These are phyloP conservation scores for Scophthalmus maximus DNA, from an alignment of 2,113 vertebrate species.

Conservation along the genomic window DNA sequence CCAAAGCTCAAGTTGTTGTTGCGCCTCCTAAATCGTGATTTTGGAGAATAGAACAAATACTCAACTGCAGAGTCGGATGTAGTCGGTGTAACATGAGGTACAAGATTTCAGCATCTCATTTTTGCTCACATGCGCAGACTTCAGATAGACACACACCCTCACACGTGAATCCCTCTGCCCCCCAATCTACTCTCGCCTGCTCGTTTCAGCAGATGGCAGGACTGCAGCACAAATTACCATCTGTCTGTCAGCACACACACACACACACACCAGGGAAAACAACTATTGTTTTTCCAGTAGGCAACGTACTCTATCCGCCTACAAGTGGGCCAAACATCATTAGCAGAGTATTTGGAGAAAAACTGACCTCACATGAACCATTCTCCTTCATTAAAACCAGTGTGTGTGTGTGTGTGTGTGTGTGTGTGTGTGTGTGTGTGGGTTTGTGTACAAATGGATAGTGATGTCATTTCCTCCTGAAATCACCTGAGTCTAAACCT, in stretches of 20 bases:
- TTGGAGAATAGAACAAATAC: not conserved
- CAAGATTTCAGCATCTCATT: not conserved
- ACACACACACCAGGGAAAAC: slow-evolving; percentile 9
- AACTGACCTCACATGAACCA: slow-evolving; percentile 30
- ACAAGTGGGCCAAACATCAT: slow-evolving; percentile 45
- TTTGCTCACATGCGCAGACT: slow-evolving; percentile 19
- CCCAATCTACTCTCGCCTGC: slow-evolving; percentile 7
- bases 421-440: not conserved
- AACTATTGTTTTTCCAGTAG: not conserved
- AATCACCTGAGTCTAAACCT: not conserved
- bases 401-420: not conserved
- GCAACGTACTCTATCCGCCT: slow-evolving; percentile 18
- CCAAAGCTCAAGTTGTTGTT: slow-evolving; percentile 8
- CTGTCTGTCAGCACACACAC: slow-evolving; percentile 37
- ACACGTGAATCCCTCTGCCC: slow-evolving; percentile 24
- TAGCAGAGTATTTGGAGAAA: slow-evolving; percentile 37
- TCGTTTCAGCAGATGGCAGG: slow-evolving; percentile 62
- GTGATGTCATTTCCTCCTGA: not conserved
- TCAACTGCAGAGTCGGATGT: not conserved
- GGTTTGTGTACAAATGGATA: not conserved
- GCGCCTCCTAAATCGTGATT: too few species aligned
- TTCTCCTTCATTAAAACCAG: slow-evolving; percentile 18
- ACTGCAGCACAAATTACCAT: slow-evolving; percentile 55
- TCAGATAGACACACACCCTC: slow-evolving; percentile 28
- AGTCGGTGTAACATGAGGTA: slow-evolving; percentile 18